These are phyloP conservation scores for Dysmachus trigonus DNA, from an alignment of 2,888 invertebrate genomes.

Conservation along the genomic window DNA sequence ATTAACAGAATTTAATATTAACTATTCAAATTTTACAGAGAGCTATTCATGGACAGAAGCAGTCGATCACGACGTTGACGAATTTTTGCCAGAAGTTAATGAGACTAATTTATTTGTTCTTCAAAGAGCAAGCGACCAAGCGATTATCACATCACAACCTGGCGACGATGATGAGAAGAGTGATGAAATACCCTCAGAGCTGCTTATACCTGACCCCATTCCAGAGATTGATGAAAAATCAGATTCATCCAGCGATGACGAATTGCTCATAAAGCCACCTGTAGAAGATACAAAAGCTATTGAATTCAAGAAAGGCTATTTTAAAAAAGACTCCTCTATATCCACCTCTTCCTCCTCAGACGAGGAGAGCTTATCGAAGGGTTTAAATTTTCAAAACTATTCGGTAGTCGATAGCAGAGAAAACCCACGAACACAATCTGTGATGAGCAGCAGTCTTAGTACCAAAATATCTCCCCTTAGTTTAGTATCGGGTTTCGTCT, in stretches of 20 bases:
- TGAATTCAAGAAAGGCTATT: constrained; percentile 61
- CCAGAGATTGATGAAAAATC: constrained; percentile 63
- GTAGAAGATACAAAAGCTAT: constrained; percentile 50
- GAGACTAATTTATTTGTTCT: constrained; percentile 59
- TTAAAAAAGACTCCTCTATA: constrained; percentile 61
- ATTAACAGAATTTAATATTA: constrained; percentile 16
- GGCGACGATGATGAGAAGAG: constrained; percentile 58
- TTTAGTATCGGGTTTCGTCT: constrained; percentile 57
- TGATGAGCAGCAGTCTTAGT: constrained; percentile 5
- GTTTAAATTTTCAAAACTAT: constrained; percentile 60
- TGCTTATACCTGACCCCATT: constrained; percentile 62
- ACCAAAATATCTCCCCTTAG: constrained; percentile 53
- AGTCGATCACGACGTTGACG: constrained; percentile 57
- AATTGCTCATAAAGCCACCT: constrained; percentile 42
- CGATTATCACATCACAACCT: constrained; percentile 55
- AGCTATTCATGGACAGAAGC: constrained; percentile 56
- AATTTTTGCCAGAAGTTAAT: constrained; percentile 62
- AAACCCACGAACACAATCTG: background rate
- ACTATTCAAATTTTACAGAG: constrained; percentile 42
- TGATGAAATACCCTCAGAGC: constrained; percentile 62
- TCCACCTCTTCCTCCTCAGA: constrained; percentile 61
- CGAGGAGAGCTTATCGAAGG: constrained; percentile 61
- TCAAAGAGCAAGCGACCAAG: constrained; percentile 61
- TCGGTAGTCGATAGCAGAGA: constrained; percentile 53
- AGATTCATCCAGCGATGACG: constrained; percentile 57